Evolutionary conservation across 2,888 invertebrate genomes (phyloP), one percentile per base, ranked within the genome.

Genomic region (Busseola fusca): DNA sequence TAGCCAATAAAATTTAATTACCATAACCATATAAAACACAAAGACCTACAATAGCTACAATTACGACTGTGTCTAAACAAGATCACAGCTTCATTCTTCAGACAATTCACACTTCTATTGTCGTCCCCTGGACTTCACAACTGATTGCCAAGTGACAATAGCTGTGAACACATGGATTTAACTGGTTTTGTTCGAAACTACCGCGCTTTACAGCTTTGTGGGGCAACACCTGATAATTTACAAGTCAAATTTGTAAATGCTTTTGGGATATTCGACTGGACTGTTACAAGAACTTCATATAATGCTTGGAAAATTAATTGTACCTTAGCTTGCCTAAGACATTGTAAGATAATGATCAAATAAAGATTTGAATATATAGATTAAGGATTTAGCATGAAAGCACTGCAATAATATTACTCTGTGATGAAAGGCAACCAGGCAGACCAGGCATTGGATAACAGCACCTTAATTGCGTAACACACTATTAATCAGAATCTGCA

Each of bases 101-200:
- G 63, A 68, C 59, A 45, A 64, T 79, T 79, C 81, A 57, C 81
- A 81, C 82, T 56, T 48, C 59, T 52, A 68, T 72, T 81, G 77
- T 64, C 54, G 14, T 76, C 78, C 27, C 59, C 45, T 37, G 25
- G 12, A 76, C 48, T 74, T 76, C 40, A 60, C 71, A 78, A 80
- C 56, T 42, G 27, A 65, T 63, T 63, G 62, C 69, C n/a, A 63
- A 63, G 63, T 25, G 54, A 66, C 76, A 80, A 80, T 78, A 52
- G 71, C 48, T 57, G 64, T 34, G 65, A 64, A 71, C 52, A 59
- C 40, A 27, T 30, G 58, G 80, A 70, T 40, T 56, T 34, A 60
- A 63, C 54, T 70, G 66, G 59, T 64, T 57, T 70, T 78, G 76
- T 76, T 70, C 37, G 9, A 60, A 70, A 56, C n/a, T 59, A 34